phyloP scores from a whole-genome alignment of 2,113 vertebrate species.

The Chloebia gouldiae region DNA sequence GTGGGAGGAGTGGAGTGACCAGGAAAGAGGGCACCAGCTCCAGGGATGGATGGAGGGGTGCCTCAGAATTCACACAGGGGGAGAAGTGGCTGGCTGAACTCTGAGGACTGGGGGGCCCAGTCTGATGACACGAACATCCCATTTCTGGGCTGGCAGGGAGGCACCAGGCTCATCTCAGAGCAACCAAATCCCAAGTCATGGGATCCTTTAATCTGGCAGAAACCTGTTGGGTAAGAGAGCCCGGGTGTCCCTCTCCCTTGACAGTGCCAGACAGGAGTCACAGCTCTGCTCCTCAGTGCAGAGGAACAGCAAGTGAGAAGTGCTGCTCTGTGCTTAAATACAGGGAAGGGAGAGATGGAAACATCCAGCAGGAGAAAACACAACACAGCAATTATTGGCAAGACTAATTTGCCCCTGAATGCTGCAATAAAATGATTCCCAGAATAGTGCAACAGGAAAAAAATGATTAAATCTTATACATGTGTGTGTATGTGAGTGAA shows the following conservation, averaged over 20 bases:
- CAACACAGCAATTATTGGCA: slow-evolving; percentile 41
- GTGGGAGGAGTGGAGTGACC: not conserved
- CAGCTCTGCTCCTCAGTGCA: not conserved
- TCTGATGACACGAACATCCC: not conserved
- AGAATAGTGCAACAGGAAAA: slow-evolving; percentile 65
- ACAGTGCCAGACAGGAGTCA: not conserved
- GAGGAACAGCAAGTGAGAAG: not conserved
- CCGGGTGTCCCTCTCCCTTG: not conserved
- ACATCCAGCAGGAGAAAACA: not conserved
- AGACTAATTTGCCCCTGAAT: slow-evolving; percentile 60
- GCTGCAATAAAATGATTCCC: slow-evolving; percentile 44
- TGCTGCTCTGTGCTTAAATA: not conserved
- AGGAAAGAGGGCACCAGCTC: not conserved
- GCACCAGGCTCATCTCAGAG: not conserved
- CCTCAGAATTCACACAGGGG: not conserved
- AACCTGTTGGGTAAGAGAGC: rapidly evolving
- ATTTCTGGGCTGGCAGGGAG: not conserved
- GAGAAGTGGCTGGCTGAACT: not conserved
- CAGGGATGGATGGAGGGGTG: not conserved
- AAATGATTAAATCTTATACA: slow-evolving; percentile 29
- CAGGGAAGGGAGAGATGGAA: not conserved
- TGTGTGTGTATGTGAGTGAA: not conserved
- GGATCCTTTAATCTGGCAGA: not conserved
- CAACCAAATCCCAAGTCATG: not conserved
- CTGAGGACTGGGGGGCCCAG: not conserved